These are phyloP conservation scores for Nezara viridula DNA, from an alignment of 2,888 invertebrate species.

Conservation along the genomic window DNA sequence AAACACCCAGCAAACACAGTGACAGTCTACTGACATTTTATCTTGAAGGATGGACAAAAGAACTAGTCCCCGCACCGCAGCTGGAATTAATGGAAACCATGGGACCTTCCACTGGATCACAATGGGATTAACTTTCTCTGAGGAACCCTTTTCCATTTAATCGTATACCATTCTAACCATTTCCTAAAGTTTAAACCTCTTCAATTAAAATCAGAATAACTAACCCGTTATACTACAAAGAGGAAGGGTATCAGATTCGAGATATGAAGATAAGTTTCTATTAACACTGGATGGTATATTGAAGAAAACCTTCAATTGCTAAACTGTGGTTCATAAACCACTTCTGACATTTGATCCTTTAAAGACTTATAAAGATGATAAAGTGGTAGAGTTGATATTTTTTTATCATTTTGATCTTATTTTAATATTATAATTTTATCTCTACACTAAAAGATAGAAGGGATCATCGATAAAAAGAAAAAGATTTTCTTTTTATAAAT, in stretches of 20 bases:
- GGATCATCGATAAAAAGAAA: too few species aligned
- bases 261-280: background rate
- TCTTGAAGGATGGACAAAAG: background rate
- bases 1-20: background rate
- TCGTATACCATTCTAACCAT: background rate
- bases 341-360: too few species aligned
- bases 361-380: too few species aligned
- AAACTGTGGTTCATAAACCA: too few species aligned
- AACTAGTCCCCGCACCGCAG: background rate
- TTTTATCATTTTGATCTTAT: too few species aligned
- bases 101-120: background rate
- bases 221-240: too few species aligned
- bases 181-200: background rate
- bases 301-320: too few species aligned
- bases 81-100: background rate
- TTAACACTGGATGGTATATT: background rate
- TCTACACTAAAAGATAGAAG: too few species aligned
- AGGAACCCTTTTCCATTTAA: constrained; percentile 14
- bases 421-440: too few species aligned
- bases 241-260: background rate
- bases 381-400: too few species aligned
- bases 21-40: background rate
- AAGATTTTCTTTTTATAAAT: too few species aligned
- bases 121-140: constrained; percentile 10
- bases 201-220: background rate